Evolutionary conservation across 2,888 invertebrate genomes (phyloP), one percentile per base, ranked within the genome.

Genomic region (Calameuta filiformis): DNA sequence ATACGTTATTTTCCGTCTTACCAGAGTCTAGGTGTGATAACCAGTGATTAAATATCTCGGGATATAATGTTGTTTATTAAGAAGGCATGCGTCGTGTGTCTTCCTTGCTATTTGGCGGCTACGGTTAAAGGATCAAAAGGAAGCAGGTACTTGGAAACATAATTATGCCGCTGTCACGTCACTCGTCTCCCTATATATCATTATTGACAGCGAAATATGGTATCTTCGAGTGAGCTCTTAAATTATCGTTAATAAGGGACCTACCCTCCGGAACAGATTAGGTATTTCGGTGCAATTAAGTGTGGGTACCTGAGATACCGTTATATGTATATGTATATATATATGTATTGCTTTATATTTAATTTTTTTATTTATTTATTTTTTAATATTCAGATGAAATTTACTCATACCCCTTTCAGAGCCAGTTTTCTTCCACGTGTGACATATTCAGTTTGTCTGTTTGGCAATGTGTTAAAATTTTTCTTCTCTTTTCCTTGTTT

Each of bases 211-310:
- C 76, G 75, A 79, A 77, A 79, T 80, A 75, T 77, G 71, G 40
- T 76, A 82, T 81, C 80, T 74, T 35, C 31, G 35, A 68, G 31
- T 40, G 56, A 68, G 81, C 79, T 84, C 83, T 73, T 75, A 83
- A 80, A 86, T 85, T 85, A 86, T 83, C 77, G 77, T 82, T 87
- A 86, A 86, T 87, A 81, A 74, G 69, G 11, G 35, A 69, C 69
- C 73, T 78, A 73, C 76, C 76, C 69, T 74, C 9, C 56, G 56
- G 77, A 76, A 76, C 74, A 76, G 77, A 81, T 81, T 79, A 77
- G 77, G 81, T 79, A 84, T 86, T 83, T 84, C 79, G 75, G 81
- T 56, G 81, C 83, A 87, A 83, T 85, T 87, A 83, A 77, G 74
- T 56, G 4, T 12, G 33, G 75, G 34, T 73, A 73, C 37, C n/a